Conservation (phyloP, 2,888 invertebrate genomes). For the Glaucopsyche alexis region DNA sequence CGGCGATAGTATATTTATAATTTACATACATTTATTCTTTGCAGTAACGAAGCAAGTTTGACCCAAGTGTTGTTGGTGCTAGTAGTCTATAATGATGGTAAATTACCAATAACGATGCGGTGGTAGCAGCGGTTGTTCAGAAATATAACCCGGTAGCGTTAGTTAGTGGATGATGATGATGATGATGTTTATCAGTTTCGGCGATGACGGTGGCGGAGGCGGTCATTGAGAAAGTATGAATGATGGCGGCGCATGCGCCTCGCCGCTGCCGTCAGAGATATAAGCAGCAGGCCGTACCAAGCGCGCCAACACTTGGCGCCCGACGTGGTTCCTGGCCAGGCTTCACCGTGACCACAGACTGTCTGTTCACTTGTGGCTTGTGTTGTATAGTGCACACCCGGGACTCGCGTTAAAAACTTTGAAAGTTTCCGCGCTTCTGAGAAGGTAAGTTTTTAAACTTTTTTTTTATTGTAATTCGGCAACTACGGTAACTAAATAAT, state of each 20-base stretch:
- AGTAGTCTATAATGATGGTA: too few relatives aligned
- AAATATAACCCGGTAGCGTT: not conserved
- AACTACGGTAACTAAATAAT: not conserved
- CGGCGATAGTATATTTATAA: too few relatives aligned
- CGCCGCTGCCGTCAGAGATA: conserved; percentile 56
- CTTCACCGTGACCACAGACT: conserved; percentile 2
- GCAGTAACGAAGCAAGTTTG: too few relatives aligned
- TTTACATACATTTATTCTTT: too few relatives aligned
- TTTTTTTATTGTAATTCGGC: not conserved
- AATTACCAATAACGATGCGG: too few relatives aligned
- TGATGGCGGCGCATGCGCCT: conserved; percentile 55
- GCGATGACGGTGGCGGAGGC: conserved; percentile 62
- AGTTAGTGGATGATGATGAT: not conserved
- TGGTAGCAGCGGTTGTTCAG: too few relatives aligned
- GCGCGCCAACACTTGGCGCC: conserved; percentile 73
- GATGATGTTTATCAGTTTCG: conserved; percentile 26
- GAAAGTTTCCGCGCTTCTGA: conserved; percentile 43
- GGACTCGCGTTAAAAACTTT: conserved; percentile 35
- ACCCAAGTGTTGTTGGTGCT: too few relatives aligned
- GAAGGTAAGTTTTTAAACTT: conserved; percentile 39
- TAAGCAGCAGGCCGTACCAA: conserved; percentile 64
- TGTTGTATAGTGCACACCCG: conserved; percentile 19
- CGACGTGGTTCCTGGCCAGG: conserved; percentile 43
- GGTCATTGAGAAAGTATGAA: conserved; percentile 74
- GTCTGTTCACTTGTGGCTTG: conserved; percentile 11